These are phyloP conservation scores for Caenorhabditis remanei DNA, from an alignment of 1,140 invertebrate genomes.

Conservation along the genomic window DNA sequence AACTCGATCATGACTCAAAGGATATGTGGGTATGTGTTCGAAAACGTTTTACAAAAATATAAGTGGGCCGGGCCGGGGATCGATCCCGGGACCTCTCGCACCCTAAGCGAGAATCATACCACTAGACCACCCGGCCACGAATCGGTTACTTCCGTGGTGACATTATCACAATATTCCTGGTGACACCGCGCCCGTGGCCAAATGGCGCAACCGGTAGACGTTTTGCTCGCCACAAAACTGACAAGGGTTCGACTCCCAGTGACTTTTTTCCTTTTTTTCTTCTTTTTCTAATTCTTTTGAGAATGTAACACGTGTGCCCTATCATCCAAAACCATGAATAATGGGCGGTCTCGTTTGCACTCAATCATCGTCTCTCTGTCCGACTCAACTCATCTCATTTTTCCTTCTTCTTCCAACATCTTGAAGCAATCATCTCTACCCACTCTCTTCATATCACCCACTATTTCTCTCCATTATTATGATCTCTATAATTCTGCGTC, in stretches of 20 bases:
- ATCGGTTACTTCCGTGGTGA: not conserved
- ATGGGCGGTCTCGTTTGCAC: constrained; percentile 47
- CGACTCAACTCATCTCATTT: constrained; percentile 29
- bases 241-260: too few relatives aligned
- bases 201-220: too few relatives aligned
- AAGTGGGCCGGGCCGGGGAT: constrained; percentile 48
- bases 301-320: constrained; percentile 2
- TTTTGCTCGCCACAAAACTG: too few relatives aligned
- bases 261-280: too few relatives aligned
- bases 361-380: constrained; percentile 52
- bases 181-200: too few relatives aligned
- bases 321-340: constrained; percentile 49
- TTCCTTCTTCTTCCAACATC: constrained; percentile 46
- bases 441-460: constrained; percentile 1
- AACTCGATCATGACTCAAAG: constrained; percentile 5
- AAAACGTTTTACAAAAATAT: not conserved
- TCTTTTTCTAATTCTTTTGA: too few relatives aligned
- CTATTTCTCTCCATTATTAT: constrained; percentile 43
- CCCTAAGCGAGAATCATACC: constrained; percentile 56
- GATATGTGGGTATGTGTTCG: constrained; percentile 53
- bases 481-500: not conserved
- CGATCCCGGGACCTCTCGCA: constrained; percentile 44
- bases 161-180: too few relatives aligned
- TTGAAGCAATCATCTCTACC: constrained; percentile 40
- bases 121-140: constrained; percentile 49